Base-by-base conservation (phyloP, 2,888 invertebrate species). In the Tenthredo notha region DNA sequence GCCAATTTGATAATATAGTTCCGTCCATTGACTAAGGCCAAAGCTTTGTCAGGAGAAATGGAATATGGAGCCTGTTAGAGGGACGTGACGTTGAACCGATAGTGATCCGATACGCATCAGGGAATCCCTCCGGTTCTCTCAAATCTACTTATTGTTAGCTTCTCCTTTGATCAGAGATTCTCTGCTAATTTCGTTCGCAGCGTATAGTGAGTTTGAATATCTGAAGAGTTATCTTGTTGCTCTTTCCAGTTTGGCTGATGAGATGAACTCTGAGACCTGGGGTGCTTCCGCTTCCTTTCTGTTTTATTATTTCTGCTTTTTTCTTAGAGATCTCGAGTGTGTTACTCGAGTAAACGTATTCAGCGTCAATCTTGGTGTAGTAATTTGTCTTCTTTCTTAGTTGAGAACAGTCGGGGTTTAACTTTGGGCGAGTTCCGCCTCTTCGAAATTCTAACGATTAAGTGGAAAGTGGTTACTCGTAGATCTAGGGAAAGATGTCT, bases 401-500 rank as follows among this genome's bases (percentile, higher is more conserved):
- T 74, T 74, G 72, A 43, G 72, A 74, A 40, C 72, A 40, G 67
- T 10, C 12, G 29, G 67, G n/a, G 72, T 40, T 33, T 43, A 74
- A 29, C 12, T 74, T 74, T 1, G 43, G 40, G 21, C 40, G 77
- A 40, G 54, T 77, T 54, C 18, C 54, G 77, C 29, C 75, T 75
- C 47, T 47, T 29, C 25, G 75, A 75, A 75, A 75, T 75, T 75
- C 47, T 7, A 12, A 18, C 75, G 43, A 75, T 75, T 75, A 75
- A 75, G 47, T 47, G 21, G 25, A 15, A 43, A 75, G 43, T 54
- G 47, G 77, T 77, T 77, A 77, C 33, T 54, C 43, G n/a, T 21
- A 37, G 40, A n/a, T 40, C 70, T 9, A 29, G 70, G 37, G 25
- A 47, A 75, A 75, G 47, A 47, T 75, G 75, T 75, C 40, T 75